Base-by-base conservation (phyloP, 2,797 vertebrate species). In the Denticeps clupeoides region DNA sequence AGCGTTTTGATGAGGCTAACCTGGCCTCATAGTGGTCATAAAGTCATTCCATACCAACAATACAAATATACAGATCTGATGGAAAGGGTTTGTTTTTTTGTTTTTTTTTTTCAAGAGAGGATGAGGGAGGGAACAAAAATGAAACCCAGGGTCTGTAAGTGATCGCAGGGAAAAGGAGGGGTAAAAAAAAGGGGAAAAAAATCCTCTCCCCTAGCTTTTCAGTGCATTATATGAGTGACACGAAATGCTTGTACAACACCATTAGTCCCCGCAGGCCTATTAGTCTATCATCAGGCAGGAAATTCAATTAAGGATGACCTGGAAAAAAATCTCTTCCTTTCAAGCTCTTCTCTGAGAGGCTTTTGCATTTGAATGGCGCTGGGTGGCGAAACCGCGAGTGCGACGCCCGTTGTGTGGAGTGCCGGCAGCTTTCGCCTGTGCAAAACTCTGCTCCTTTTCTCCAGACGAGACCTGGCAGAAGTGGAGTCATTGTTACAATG, bases 241-340 rank as follows among this genome's bases (percentile, higher is more conserved):
- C 50, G 51, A 64, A 55, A 61, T 54, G 52, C 59, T 53, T 27
- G 22, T 45, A 31, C 57, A 54, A 51, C 25, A 57, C 56, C 48
- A 58, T 62, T 50, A 62, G 59, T 60, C 55, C 56, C 63, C 59
- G 40, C 16, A 38, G 35, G 18, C 35, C 35, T 58, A 62, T 63
- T 58, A 58, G 56, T 59, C 60, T 41, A 55, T 64, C 64, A 62
- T 59, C 53, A 59, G 55, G 43, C 55, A 62, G 60, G 51, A 47
- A 56, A 67, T 67, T 64, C 51, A 67, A 64, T 67, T 58, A 71
- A 59, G 47, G 35, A 52, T 55, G 59, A 66, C 57, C 69, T 51
- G 58, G 57, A 47, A 54, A 15, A 61, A 38, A 60, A 60, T 59
- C 49, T 38, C 26, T 40, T 52, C 55, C 56, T 60, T 62, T 68